Percentiles rank a stretch among this genome's conserved stretches.
phyloP scores from a whole-genome alignment of 2,888 invertebrate genomes.

The Marasmarcha lunaedactyla region DNA sequence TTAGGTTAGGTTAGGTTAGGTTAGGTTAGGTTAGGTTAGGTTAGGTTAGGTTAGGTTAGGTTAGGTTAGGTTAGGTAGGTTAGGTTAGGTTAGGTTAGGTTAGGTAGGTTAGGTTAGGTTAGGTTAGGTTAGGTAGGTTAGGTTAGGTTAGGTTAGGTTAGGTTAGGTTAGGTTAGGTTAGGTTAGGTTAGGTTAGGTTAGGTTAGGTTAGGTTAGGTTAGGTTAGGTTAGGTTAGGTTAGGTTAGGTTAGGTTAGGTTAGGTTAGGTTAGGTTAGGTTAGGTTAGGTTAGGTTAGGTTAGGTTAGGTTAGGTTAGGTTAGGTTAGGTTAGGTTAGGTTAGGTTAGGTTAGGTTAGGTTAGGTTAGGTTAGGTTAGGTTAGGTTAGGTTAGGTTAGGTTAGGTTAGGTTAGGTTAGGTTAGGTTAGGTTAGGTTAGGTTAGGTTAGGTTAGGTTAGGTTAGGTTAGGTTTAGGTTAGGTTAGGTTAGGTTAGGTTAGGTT shows the following conservation, averaged over 20 bases:
- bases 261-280: constrained; percentile 10
- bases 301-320: constrained; percentile 15
- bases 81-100: too few species aligned
- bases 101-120: too few species aligned
- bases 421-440: constrained; percentile 11
- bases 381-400: constrained; percentile 15
- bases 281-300: constrained; percentile 12
- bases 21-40: constrained; percentile 9
- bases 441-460: constrained; percentile 3
- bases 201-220: constrained; percentile 16
- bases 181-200: constrained; percentile 9
- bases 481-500: constrained; percentile 16
- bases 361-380: constrained; percentile 7
- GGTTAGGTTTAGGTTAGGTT: constrained; percentile 12
- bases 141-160: constrained; percentile 15
- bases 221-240: constrained; percentile 14
- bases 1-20: constrained; percentile 9
- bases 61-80: too few species aligned
- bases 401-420: constrained; percentile 14
- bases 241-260: constrained; percentile 14
- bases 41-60: constrained; percentile 13
- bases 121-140: too few species aligned
- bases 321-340: constrained; percentile 11
- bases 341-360: constrained; percentile 12
- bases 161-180: constrained; percentile 13